Conservation (phyloP, 2,113 vertebrate genomes). For the Pyxicephalus adspersus region DNA sequence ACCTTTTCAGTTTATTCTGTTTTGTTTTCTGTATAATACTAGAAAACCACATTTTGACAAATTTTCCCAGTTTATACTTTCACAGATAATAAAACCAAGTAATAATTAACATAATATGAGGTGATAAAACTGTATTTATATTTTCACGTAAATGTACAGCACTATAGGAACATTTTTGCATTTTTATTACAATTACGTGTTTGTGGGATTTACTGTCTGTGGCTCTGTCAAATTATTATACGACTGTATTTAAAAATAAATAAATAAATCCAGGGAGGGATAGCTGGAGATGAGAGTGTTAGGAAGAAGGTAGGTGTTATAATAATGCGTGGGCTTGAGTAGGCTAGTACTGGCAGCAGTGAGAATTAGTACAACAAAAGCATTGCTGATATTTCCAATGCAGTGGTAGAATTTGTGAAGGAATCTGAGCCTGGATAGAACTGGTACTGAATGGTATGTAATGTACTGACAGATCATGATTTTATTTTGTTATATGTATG, state of each 20-base stretch:
- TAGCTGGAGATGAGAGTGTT: conserved; percentile 15
- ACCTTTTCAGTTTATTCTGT: neutral
- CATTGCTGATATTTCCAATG: conserved; percentile 62
- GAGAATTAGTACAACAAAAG: conserved; percentile 67
- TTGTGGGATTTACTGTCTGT: neutral
- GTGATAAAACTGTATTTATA: too few species aligned
- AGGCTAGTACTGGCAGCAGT: conserved; percentile 60
- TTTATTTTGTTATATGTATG: too few species aligned
- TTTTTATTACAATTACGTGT: neutral
- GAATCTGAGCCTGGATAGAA: neutral
- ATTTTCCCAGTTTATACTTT: too few species aligned
- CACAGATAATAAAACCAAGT: too few species aligned
- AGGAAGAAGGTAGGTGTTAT: conserved; percentile 63
- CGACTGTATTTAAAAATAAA: conserved; percentile 52
- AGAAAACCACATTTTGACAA: too few species aligned
- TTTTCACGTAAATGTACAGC: neutral
- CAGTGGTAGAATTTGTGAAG: conserved; percentile 49
- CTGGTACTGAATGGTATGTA: conserved; percentile 3
- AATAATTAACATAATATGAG: too few species aligned
- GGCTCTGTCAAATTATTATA: conserved; percentile 20
- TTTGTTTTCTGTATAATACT: neutral
- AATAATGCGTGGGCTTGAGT: conserved; percentile 64
- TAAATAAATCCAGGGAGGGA: conserved; percentile 8
- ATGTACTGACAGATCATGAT: neutral
- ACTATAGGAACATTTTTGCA: neutral